Evolutionary conservation across 2,888 invertebrate species (phyloP), one percentile per base, ranked within the genome.

Genomic region (Pristionchus fissidentatus): DNA sequence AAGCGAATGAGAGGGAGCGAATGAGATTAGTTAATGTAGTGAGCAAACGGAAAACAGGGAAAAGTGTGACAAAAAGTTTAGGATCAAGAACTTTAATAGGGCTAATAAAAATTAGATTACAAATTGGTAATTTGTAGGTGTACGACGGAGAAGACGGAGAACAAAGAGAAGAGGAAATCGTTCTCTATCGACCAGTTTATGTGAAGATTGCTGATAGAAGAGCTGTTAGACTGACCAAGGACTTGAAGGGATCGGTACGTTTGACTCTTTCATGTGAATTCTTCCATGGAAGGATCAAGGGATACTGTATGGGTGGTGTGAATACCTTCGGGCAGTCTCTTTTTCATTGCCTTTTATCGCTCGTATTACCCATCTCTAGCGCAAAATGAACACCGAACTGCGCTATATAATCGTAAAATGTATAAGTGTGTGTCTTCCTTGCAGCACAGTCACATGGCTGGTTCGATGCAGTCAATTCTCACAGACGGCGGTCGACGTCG

Each of bases 121-220:
- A 85, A 43, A 13, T 70, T 10, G 13, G 26, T 13, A 0, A 49
- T 26, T 29, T 73, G n/a, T 3, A 83, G 83, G 83, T 83, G 38
- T 88, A 89, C 62, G 89, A 88, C 66, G 90, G 90, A 22, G 90
- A 91, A 29, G 89, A 87, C 35, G 91, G 91, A 89, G 80, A 85
- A 88, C 66, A 87, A 79, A 38, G 86, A 49, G 89, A 88, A 57
- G 89, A 89, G 52, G 89, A 89, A 85, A 87, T 89, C 75, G 88
- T 91, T n/a, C 86, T 91, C 19, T 91, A 91, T 73, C 87, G 91
- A 41, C 91, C 91, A 41, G 90, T 91, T 49, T 91, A 91, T 70
- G 91, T 86, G 66, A 86, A 86, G 73, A 35, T 89, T 43, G 85
- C 87, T 22, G 80, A 81, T 52, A 60, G 80, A 22, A 60, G 80